A percentile compares a stretch with the other conserved stretches of the same genome.
These are phyloP conservation scores for Hycleus phaleratus DNA, from an alignment of 1,140 invertebrate species.

Conservation along the genomic window DNA sequence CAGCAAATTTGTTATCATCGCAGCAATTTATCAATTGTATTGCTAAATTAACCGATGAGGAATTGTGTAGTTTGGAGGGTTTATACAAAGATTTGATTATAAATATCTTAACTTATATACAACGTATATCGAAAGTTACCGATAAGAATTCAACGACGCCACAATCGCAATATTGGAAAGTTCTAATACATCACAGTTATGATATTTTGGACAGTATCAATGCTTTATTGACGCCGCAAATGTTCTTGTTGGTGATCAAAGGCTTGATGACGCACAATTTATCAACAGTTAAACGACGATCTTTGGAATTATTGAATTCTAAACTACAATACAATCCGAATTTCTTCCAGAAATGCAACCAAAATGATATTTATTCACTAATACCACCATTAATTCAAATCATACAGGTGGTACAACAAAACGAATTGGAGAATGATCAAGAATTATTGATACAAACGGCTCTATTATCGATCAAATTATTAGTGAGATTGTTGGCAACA, in stretches of 20 bases:
- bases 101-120: conserved; percentile 57
- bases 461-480: conserved; percentile 70
- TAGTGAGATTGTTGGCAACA: conserved; percentile 61
- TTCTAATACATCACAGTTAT: conserved; percentile 65
- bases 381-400: conserved; percentile 55
- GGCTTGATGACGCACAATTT: conserved; percentile 62
- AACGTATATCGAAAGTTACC: conserved; percentile 51
- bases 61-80: conserved; percentile 45
- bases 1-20: conserved; percentile 58
- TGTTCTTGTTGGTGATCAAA: conserved; percentile 70
- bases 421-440: conserved; percentile 41
- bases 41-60: conserved; percentile 42
- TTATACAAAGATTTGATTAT: conserved; percentile 62
- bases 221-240: conserved; percentile 62
- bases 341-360: conserved; percentile 47
- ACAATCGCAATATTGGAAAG: conserved; percentile 70
- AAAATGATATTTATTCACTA: conserved; percentile 46
- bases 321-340: conserved; percentile 64
- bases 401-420: conserved; percentile 45
- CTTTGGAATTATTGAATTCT: conserved; percentile 74
- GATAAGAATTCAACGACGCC: conserved; percentile 47
- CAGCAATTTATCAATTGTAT: conserved; percentile 60
- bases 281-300: conserved; percentile 63
- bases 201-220: conserved; percentile 72
- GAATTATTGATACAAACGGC: conserved; percentile 72